Base-by-base conservation (phyloP, 2,113 vertebrate species). In the Calidris pygmaea region DNA sequence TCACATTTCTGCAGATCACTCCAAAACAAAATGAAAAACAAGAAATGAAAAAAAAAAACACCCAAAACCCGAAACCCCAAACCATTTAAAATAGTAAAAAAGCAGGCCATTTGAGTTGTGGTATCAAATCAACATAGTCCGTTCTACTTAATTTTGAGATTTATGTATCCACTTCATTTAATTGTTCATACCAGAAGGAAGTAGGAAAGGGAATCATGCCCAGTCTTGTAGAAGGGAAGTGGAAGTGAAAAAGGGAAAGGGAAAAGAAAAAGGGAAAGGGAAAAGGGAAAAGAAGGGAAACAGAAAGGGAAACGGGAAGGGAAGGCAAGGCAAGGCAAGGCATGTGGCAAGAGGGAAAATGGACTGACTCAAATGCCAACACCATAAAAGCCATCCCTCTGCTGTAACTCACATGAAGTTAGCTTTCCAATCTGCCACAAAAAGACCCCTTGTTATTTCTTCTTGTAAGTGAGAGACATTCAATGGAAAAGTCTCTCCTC, bases 91-190 rank as follows among this genome's bases (percentile, higher is more conserved):
- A 12, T 12, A 48, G 47, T 22, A 22, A 48, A 48, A 62, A 55
- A 9, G 0, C 6, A 41, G 52, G 3, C 1, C 9, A 45, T 10
- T 17, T 34, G 19, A 67, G 47, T 66, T 81, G 4, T 56, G 1
- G 0, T n/a, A 34, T 76, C 20, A 70, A 41, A 12, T 16, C 7
- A 62, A n/a, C 35, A 48, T 6, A 50, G 14, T 8, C 9, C 58
- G 3, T 47, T 62, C 8, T 18, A 39, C 14, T 62, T 68, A n/a
- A 9, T 58, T 74, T 47, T 85, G 14, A 48, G 30, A 71, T 58
- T 70, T 67, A 43, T 45, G 1, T 29, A 41, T n/a, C 27, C 39
- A 16, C 6, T 66, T 30, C 4, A 34, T 58, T 47, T 80, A 60
- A 34, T 43, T 68, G 9, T 22, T 52, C 10, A 10, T 12, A 26